phyloP scores from a whole-genome alignment of 2,888 invertebrate species.

The Drosophila mayaguana region DNA sequence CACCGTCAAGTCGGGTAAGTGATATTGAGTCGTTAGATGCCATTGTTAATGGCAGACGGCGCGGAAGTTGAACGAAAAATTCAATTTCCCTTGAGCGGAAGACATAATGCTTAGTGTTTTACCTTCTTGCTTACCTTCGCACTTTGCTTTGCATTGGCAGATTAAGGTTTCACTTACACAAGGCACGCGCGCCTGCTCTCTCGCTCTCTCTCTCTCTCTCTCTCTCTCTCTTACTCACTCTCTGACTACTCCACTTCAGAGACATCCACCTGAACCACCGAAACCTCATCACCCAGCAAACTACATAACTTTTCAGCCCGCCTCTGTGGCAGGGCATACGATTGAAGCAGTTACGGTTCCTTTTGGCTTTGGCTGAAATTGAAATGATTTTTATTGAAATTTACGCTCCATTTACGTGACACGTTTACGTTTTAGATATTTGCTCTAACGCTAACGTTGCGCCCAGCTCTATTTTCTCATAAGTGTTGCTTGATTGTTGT shows the following conservation, averaged over 20 bases:
- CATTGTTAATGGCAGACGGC: conserved; percentile 40
- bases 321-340: conserved; percentile 13
- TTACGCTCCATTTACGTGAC: conserved; percentile 82
- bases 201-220: background rate
- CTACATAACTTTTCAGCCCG: conserved; percentile 31
- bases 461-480: conserved; percentile 18
- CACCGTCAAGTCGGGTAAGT: conserved; percentile 86
- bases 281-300: conserved; percentile 3
- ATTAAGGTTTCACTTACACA: conserved; percentile 44
- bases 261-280: background rate
- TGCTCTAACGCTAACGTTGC: conserved; percentile 54
- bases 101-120: conserved; percentile 69
- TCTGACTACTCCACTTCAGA: no score
- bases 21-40: conserved; percentile 36
- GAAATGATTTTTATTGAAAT: conserved; percentile 82
- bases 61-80: conserved; percentile 62
- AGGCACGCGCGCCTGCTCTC: conserved; percentile 35
- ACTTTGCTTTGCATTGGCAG: conserved; percentile 24
- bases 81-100: conserved; percentile 78
- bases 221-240: background rate
- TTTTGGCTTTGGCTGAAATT: conserved; percentile 73
- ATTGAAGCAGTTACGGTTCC: conserved; percentile 53
- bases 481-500: conserved; percentile 67
- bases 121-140: conserved; percentile 33
- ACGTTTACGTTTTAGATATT: conserved; percentile 79